Base-by-base conservation (phyloP, 2,113 vertebrate genomes). In the Ceyx melanurus region DNA sequence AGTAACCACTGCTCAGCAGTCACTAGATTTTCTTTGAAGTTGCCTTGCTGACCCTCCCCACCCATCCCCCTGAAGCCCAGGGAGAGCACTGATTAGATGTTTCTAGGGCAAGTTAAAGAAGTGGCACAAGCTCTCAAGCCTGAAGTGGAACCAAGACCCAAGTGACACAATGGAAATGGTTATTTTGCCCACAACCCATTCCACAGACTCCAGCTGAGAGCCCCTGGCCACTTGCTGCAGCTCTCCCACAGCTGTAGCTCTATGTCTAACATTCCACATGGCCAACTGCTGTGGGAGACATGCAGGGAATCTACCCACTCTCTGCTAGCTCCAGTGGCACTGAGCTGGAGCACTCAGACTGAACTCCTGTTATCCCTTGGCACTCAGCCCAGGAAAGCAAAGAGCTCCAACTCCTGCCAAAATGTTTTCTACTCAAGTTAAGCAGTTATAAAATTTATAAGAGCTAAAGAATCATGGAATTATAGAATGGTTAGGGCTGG, bases 31-130 rank as follows among this genome's bases (percentile, higher is more conserved):
- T 46, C 61, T 40, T 29, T 53, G 5, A 57, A 58, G 37, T 17
- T 68, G 35, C 33, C 43, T 51, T 53, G 9, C 65, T 54, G 33
- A 26, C 16, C 33, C 31, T 45, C 40, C 37, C 29, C 5, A 28
- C 8, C 11, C 28, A 35, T 48, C 19, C 57, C 65, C 45, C 29
- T 29, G 4, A 65, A 70, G 42, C 37, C 11, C 31, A 56, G 5
- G 0, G 5, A 16, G 35, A 4, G 3, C 5, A 29, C 3, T 1
- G 3, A 68, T 37, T 23, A 53, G 79, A 23, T 1, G 1, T 10
- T 78, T 51, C 53, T 35, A 26, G 4, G 6, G 11, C 18, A 65
- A 83, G 12, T 40, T 35, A 26, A 45, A 70, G 17, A 16, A 46
- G 22, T 7, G 21, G 19, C 25, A 43, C 50, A 74, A 40, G 54